A percentile compares a stretch with the other conserved stretches of the same genome.
Conservation (phyloP, 2,113 vertebrate species). For the Polypterus senegalus region DNA sequence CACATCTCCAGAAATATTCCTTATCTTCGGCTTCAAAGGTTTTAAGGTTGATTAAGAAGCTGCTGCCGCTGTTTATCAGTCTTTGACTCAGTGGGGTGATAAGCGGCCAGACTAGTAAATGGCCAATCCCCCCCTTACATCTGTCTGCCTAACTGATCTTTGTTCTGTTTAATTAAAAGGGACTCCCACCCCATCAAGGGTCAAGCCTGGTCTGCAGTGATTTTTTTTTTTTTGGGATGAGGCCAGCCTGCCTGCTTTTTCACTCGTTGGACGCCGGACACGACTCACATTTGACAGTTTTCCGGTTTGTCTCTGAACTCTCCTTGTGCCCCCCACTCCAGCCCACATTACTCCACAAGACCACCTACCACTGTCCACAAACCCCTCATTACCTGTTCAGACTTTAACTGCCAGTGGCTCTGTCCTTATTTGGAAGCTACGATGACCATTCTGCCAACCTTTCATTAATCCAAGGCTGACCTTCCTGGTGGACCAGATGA, state of each 20-base stretch:
- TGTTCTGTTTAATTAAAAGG: slow-evolving; percentile 67
- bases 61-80: slow-evolving; percentile 59
- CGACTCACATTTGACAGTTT: no score
- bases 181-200: slow-evolving; percentile 58
- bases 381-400: no score
- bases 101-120: slow-evolving; percentile 59
- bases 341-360: no score
- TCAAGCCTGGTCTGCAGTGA: slow-evolving; percentile 20
- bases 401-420: no score
- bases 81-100: slow-evolving; percentile 48
- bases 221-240: slow-evolving; percentile 17
- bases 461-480: no score
- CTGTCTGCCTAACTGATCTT: slow-evolving; percentile 67
- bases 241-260: slow-evolving; percentile 36
- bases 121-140: slow-evolving; percentile 60
- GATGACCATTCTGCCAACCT: no score
- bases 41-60: slow-evolving; percentile 61
- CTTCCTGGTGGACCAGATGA: no score
- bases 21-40: slow-evolving; percentile 64
- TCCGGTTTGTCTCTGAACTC: no score
- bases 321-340: no score
- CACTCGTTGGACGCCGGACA: no score
- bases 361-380: no score
- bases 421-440: no score
- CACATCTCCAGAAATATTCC: slow-evolving; percentile 55